Base-by-base conservation (phyloP, 1,140 invertebrate species). In the Danaus melanippus region DNA sequence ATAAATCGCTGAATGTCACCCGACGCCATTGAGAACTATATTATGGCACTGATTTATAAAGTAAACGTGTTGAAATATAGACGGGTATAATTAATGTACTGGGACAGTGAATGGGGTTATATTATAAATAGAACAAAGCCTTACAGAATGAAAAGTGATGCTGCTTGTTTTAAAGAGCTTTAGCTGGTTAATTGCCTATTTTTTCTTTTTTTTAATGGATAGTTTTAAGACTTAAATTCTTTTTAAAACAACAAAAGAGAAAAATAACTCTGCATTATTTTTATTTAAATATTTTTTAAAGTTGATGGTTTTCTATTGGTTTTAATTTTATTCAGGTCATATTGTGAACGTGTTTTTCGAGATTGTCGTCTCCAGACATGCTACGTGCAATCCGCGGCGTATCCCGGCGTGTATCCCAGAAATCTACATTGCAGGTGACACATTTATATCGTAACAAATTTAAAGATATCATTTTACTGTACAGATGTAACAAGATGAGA, bases 321-420 rank as follows among this genome's bases (percentile, higher is more conserved):
- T 46, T 32, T 42, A 55, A 55, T 15, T 60, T 50, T 56, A 56
- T 50, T 50, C 78, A 95, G 94, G 41, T 95, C 94, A 10, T 97
- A 97, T 77, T 96, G 95, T 76, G 94, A 96, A 71, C 88, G 95
- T 47, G 91, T 94, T 46, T 96, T 95, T 79, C 89, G 92, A 17
- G 94, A 96, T 73, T 96, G 94, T 71, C 89, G 93, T 9, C 89
- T 97, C 1, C 95, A 97, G 69, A 96, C 95, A 2, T 97, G 96
- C 78, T 97, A 96, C 80, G 95, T 97, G 1, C 96, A 97, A 78
- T 96, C 94, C 8, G 95, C 96, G 1, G 95, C 95, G 0, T 97
- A 95, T 81, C 96, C 96, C 5, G 96, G 96, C 9, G 92, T 97
- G 2, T 97, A 97, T 83, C 95, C 95, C 0, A 89, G 95, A 15